These are phyloP conservation scores for Sarcophaga bullata DNA, from an alignment of 1,140 invertebrate species.

Conservation along the genomic window DNA sequence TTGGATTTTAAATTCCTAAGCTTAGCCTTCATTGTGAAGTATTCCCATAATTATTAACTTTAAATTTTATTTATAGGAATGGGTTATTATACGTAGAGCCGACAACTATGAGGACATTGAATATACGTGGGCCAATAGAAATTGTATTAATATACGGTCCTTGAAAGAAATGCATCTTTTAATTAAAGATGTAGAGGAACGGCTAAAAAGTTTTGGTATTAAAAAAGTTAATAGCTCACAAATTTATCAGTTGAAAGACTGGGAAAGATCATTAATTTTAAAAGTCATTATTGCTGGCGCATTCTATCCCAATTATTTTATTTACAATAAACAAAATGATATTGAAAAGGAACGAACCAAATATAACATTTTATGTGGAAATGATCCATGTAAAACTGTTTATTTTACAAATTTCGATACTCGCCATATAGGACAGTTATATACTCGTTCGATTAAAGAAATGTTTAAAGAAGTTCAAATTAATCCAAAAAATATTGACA, in stretches of 20 bases:
- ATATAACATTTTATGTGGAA: conserved; percentile 72
- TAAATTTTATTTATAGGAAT: background rate
- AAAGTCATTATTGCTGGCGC: conserved; percentile 75
- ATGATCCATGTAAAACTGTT: conserved; percentile 83
- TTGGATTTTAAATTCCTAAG: too few species aligned
- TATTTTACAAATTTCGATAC: conserved; percentile 74
- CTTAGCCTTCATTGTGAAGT: too few species aligned
- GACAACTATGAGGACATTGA: conserved; percentile 52
- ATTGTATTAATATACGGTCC: conserved; percentile 78
- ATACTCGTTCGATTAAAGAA: conserved; percentile 71
- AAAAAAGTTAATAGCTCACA: conserved; percentile 57
- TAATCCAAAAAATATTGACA: conserved; percentile 67
- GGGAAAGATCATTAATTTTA: conserved; percentile 70
- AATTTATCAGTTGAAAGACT: conserved; percentile 65
- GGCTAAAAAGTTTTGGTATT: conserved; percentile 71
- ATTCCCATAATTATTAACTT: too few species aligned
- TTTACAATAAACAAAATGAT: conserved; percentile 68
- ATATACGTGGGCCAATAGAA: conserved; percentile 75
- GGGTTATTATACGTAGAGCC: conserved; percentile 48
- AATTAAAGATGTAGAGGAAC: conserved; percentile 74
- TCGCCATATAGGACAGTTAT: conserved; percentile 78
- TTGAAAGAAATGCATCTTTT: conserved; percentile 78
- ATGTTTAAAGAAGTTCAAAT: conserved; percentile 66
- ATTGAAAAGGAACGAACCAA: conserved; percentile 71
- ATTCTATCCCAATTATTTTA: conserved; percentile 93